A percentile compares a stretch with the other conserved stretches of the same genome.
phyloP scores from a whole-genome alignment of 2,113 vertebrate genomes.

The Cettia cetti region DNA sequence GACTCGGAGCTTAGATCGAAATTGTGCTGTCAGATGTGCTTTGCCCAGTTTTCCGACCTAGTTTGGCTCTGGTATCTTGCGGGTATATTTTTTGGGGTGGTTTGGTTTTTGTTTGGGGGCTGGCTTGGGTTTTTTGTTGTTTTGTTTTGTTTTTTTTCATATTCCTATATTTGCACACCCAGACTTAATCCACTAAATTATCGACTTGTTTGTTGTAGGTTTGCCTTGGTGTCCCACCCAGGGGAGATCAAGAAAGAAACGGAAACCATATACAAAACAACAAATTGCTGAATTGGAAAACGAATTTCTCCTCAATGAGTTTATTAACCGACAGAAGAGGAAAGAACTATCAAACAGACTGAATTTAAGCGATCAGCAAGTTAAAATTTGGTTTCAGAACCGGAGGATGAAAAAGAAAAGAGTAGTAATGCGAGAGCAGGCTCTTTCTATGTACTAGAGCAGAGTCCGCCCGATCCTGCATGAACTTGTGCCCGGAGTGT shows the following conservation, averaged over 20 bases:
- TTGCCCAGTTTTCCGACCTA: neutral
- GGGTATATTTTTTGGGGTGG: too few relatives aligned
- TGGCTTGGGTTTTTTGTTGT: too few relatives aligned
- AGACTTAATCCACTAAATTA: conserved; percentile 9
- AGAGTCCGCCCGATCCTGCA: neutral
- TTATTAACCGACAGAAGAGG: conserved; percentile 92
- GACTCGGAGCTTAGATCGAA: neutral
- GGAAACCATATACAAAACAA: conserved; percentile 91
- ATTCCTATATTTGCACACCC: neutral
- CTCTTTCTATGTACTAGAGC: conserved; percentile 76
- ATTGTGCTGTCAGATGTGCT: neutral
- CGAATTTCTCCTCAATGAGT: conserved; percentile 91
- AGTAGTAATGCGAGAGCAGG: conserved; percentile 86
- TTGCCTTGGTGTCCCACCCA: conserved; percentile 87
- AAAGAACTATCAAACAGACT: conserved; percentile 91
- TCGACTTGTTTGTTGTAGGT: conserved; percentile 75
- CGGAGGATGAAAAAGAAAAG: conserved; percentile 96
- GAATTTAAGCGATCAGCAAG: conserved; percentile 93
- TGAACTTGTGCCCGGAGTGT: conserved; percentile 51
- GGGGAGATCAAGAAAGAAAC: conserved; percentile 87
- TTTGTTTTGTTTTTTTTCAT: neutral
- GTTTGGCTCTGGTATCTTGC: neutral
- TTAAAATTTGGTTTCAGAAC: conserved; percentile 99
- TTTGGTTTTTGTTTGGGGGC: too few relatives aligned
- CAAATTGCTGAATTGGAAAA: conserved; percentile 93